Base-by-base conservation (phyloP, 2,113 vertebrate species). In the Gymnocephalus cernua region DNA sequence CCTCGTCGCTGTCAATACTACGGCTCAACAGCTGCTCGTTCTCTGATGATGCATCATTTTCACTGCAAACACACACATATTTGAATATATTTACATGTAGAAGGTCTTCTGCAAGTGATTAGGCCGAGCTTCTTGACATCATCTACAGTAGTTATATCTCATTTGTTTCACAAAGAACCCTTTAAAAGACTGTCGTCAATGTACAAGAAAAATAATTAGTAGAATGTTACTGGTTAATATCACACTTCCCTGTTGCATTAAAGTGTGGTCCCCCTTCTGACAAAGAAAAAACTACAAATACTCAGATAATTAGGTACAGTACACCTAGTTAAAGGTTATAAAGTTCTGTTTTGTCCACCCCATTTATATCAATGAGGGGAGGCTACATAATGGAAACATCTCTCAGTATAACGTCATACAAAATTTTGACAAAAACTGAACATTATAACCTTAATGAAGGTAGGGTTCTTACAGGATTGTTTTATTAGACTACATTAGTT, bases 21-120 rank as follows among this genome's bases (percentile, higher is more conserved):
- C 97, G 96, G 74, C 97, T 97, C 90, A 99, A 29, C 82, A 99
- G 96, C 92, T 97, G 96, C 91, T 99, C 98, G 1, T 99, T 99
- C 91, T 99, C 98, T 0, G 98, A 99, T 0, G 98, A 99, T 0
- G 97, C 98, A 6, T 99, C 98, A 0, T 99, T 99, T 95, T 99
- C 98, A 79, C 98, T 99, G 92, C 7, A 80, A 56, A 79, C 10
- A 66, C 10, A 71, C 11, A 66, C 7, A n/a, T 3, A 44, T 69
- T 62, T 56, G 4, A 63, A 57, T 19, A 48, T 29, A 48, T 47
- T 35, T 41, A 63, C 12, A 58, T 44, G 54, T 66, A 1, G 32
- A 32, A 2, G 23, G 13, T 79, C 38, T 63, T 25, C 25, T 32
- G 58, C 58, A 38, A 23, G 6, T 13, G 50, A 16, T 44, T 41